Evolutionary conservation across 2,888 invertebrate species (phyloP), one percentile per base, ranked within the genome.

Genomic region (Pycnomerus fuliginosus): DNA sequence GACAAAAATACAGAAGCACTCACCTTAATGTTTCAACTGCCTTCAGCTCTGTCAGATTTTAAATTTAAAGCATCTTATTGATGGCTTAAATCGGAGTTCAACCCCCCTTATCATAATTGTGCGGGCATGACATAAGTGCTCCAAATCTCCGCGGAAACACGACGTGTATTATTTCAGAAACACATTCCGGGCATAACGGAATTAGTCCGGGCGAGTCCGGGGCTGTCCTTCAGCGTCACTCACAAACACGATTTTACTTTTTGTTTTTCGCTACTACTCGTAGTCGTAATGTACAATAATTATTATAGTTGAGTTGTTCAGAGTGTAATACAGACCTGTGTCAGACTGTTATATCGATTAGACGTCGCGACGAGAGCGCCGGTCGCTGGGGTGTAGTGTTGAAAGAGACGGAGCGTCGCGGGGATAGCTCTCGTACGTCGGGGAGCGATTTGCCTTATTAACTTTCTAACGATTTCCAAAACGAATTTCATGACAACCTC

Each of bases 291-390:
- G 44, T 24, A 39, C 25, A 36, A 45, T 45, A n/a, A n/a, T n/a
- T 46, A 50, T 48, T n/a, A n/a, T 48, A 45, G 39, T 44, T 40
- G 36, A 48, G 41, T 47, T 48, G 48, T 52, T 49, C 8, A 7
- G 38, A 39, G 40, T 53, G 52, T 48, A 40, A 62, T 60, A 61
- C 57, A 62, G 64, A 63, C 60, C 61, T 57, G 64, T 63, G 64
- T 63, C 67, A 67, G 67, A 67, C 67, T 66, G 62, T 63, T 61
- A 64, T 67, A 67, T 67, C 67, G 67, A 67, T 65, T 62, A 60
- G 64, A 56, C 61, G 64, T 58, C 61, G 63, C 55, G 63, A 60
- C 61, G 58, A 44, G 41, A 47, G 53, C 53, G 58, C 51, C 53
- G 63, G 62, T 60, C 63, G 60, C 61, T 60, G 58, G 59, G 60